Conservation (phyloP, 30 jellyfish, hydroid and myxozoan genomes). For the Catostylus mosaicus region DNA sequence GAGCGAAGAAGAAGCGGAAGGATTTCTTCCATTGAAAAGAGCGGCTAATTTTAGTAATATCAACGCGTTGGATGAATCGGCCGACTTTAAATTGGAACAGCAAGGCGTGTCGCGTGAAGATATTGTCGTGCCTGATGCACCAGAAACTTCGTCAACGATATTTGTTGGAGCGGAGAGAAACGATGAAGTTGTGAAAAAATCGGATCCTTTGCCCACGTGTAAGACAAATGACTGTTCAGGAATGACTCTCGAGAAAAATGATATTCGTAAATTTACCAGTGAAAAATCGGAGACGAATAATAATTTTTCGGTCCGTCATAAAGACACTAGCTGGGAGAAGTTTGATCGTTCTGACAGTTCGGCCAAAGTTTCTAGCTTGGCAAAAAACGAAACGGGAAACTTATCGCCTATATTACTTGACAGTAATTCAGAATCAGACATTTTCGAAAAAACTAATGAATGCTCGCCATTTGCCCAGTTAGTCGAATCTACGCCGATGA, state of each 20-base stretch:
- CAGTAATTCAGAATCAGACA: neutral
- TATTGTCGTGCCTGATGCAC: too few relatives aligned
- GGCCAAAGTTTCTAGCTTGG: neutral
- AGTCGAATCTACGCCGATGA: neutral
- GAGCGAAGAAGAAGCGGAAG: slow-evolving; percentile 45
- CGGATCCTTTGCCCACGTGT: neutral
- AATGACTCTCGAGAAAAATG: neutral
- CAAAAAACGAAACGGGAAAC: neutral
- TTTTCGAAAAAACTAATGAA: neutral
- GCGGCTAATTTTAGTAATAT: slow-evolving; percentile 77
- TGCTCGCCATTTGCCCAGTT: slow-evolving; percentile 8
- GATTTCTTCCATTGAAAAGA: slow-evolving; percentile 26
- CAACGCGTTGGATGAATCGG: slow-evolving; percentile 55
- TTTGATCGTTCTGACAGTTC: slow-evolving; percentile 46
- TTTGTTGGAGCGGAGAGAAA: neutral
- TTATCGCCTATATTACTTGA: neutral
- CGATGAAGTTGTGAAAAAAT: neutral
- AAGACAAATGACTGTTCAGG: neutral
- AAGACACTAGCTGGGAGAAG: slow-evolving; percentile 39
- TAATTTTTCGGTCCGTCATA: neutral
- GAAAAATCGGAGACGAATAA: neutral
- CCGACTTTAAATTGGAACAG: slow-evolving; percentile 46
- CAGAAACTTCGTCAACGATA: neutral
- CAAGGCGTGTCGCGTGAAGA: too few relatives aligned
- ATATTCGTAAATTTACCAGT: neutral